Base-by-base conservation (phyloP, 1,140 invertebrate species). In the Temnothorax nylanderi region DNA sequence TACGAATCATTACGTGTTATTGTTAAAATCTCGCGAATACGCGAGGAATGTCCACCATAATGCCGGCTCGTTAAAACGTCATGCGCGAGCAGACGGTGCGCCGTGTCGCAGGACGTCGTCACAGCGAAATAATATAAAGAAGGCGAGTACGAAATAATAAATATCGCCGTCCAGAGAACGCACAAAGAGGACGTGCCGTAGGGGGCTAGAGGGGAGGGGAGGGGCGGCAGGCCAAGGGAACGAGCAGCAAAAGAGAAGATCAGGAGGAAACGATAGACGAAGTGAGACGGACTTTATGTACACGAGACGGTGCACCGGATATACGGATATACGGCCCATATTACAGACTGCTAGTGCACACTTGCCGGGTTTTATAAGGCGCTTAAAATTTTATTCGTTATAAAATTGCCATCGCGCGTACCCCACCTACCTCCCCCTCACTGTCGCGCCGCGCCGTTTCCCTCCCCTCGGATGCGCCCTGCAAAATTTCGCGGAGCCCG, bases 331-430 rank as follows among this genome's bases (percentile, higher is more conserved):
- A 93, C 93, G 88, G 91, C 71, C 88, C 88, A 90, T 92, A 92
- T 94, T 93, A 94, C 92, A 90, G 88, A 91, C 91, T 91, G 91
- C 92, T 92, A 93, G 91, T 90, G 90, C 93, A 90, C 92, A 92
- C 91, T 94, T 91, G 90, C 87, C 87, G 77, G 87, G 91, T 94
- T 94, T 93, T 94, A 93, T 92, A 94, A 91, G 93, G 84, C 89
- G 93, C 90, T 93, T 92, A 91, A 93, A 92, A 93, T 92, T 94
- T 94, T 93, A 93, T 94, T 92, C 90, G 87, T 93, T 93, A 92
- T 93, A 91, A 93, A 93, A 93, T 86, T 89, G 77, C 85, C 87
- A 91, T 90, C 81, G 90, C 60, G 44, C 77, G 85, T 4, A 37
- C 37, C 65, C 41, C 41, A 6, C 21, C 81, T 10, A 5, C 51